Evolutionary conservation across 37 sponge, comb jelly and placozoan species (phyloP).

Genomic region (Bolinopsis microptera): DNA sequence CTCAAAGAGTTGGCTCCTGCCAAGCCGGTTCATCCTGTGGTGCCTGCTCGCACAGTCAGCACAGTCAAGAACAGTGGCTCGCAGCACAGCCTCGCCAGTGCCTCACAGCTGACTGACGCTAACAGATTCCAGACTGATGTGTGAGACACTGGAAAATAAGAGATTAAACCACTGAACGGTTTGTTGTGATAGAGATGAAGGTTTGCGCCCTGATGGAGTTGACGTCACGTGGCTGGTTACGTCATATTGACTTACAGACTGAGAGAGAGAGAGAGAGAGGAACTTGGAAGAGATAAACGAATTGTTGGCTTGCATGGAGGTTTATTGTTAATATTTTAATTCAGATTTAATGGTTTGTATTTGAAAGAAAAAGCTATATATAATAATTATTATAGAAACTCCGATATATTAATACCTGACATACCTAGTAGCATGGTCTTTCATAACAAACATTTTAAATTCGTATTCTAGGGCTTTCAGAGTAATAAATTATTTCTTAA

Average conservation of each 20-base stretch:
- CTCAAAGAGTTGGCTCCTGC: background rate
- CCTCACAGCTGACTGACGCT: background rate
- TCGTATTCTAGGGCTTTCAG: background rate
- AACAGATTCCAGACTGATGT: constrained; percentile 2
- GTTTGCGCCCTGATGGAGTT: background rate
- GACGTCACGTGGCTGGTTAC: background rate
- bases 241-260: background rate
- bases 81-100: background rate
- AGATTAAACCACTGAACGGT: background rate
- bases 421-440: background rate
- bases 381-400: background rate
- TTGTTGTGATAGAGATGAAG: background rate
- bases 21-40: background rate
- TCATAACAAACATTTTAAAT: background rate
- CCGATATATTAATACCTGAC: background rate
- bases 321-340: constrained; percentile 31
- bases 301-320: background rate
- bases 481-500: background rate
- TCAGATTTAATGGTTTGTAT: constrained; percentile 33
- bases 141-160: background rate
- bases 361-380: background rate
- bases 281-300: background rate
- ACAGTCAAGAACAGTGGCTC: background rate
- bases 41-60: background rate
- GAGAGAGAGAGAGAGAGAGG: background rate